Conservation (phyloP, 2,888 invertebrate species). For the Drosophila vallismaia region DNA sequence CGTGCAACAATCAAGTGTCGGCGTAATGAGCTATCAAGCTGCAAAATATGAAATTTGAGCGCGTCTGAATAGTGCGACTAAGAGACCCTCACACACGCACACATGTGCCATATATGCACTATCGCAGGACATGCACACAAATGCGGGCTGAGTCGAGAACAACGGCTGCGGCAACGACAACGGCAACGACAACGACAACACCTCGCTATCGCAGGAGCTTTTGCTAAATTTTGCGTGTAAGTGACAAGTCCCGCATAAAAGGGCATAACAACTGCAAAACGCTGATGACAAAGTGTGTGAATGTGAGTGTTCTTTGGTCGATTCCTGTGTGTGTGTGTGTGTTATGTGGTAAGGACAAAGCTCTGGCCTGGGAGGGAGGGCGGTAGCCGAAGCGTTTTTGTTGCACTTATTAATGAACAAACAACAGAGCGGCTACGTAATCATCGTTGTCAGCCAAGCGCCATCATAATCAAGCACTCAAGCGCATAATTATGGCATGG, state of each 20-base stretch:
- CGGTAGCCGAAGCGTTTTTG: slow-evolving; percentile 55
- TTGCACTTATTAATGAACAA: slow-evolving; percentile 76
- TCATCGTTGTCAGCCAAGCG: slow-evolving; percentile 66
- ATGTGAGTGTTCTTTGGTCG: slow-evolving; percentile 17
- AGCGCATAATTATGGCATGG: slow-evolving; percentile 69
- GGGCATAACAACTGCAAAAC: slow-evolving; percentile 58
- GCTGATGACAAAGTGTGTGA: slow-evolving; percentile 44
- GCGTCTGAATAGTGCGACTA: slow-evolving; percentile 55
- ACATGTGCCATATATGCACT: background rate
- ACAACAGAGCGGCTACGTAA: slow-evolving; percentile 67
- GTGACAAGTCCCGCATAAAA: slow-evolving; percentile 73
- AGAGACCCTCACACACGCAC: slow-evolving; percentile 33
- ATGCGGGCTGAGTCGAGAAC: slow-evolving; percentile 52
- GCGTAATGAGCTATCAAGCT: slow-evolving; percentile 81
- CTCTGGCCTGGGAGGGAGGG: background rate
- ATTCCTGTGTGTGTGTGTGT: slow-evolving; percentile 23
- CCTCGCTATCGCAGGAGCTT: slow-evolving; percentile 68
- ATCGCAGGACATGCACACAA: slow-evolving; percentile 16
- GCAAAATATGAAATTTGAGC: slow-evolving; percentile 78
- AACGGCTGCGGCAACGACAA: slow-evolving; percentile 8
- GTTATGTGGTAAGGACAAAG: slow-evolving; percentile 23
- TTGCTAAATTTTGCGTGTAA: slow-evolving; percentile 79
- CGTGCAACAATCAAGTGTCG: slow-evolving; percentile 79
- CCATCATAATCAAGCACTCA: slow-evolving; percentile 64
- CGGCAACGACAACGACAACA: slow-evolving; percentile 46